Percentiles rank a stretch among this genome's conserved stretches.
phyloP scores from a whole-genome alignment of 2,888 invertebrate genomes.

The Hirtodrosophila confusa region DNA sequence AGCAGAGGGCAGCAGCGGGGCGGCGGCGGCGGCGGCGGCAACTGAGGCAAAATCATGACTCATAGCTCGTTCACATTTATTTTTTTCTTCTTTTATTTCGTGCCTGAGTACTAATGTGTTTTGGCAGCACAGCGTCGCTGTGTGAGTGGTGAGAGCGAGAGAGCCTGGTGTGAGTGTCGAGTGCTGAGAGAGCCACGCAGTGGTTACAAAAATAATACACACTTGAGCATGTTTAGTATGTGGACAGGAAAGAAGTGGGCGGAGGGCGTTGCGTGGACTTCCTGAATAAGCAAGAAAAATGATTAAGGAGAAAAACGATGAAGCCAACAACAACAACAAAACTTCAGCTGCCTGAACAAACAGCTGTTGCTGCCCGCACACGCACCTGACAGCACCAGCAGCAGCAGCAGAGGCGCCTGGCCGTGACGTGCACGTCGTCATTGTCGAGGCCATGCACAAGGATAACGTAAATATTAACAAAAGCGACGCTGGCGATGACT shows the following conservation, averaged over 20 bases:
- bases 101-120: slow-evolving; percentile 78
- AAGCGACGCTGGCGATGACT: slow-evolving; percentile 58
- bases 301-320: slow-evolving; percentile 37
- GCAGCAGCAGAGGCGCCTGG: slow-evolving; percentile 15
- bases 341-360: slow-evolving; percentile 22
- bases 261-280: slow-evolving; percentile 27
- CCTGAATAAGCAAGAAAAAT: slow-evolving; percentile 38
- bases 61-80: slow-evolving; percentile 45
- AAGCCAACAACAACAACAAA: slow-evolving; percentile 12
- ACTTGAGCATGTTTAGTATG: slow-evolving; percentile 51
- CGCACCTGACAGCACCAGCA: slow-evolving; percentile 69
- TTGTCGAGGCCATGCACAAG: slow-evolving; percentile 73
- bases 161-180: slow-evolving; percentile 15
- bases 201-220: slow-evolving; percentile 59
- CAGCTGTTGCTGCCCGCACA: slow-evolving; percentile 51
- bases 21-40: slow-evolving; percentile 17
- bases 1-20: slow-evolving; percentile 6
- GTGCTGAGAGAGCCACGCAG: slow-evolving; percentile 20
- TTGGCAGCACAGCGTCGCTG: slow-evolving; percentile 55
- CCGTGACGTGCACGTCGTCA: slow-evolving; percentile 56
- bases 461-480: slow-evolving; percentile 42
- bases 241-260: slow-evolving; percentile 3
- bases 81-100: slow-evolving; percentile 72
- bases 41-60: slow-evolving; percentile 71
- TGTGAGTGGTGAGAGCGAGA: slow-evolving; percentile 14